Percentiles rank a stretch among this genome's conserved stretches.
These are phyloP conservation scores for Thymallus thymallus DNA, from an alignment of 2,113 vertebrate species.

Conservation along the genomic window DNA sequence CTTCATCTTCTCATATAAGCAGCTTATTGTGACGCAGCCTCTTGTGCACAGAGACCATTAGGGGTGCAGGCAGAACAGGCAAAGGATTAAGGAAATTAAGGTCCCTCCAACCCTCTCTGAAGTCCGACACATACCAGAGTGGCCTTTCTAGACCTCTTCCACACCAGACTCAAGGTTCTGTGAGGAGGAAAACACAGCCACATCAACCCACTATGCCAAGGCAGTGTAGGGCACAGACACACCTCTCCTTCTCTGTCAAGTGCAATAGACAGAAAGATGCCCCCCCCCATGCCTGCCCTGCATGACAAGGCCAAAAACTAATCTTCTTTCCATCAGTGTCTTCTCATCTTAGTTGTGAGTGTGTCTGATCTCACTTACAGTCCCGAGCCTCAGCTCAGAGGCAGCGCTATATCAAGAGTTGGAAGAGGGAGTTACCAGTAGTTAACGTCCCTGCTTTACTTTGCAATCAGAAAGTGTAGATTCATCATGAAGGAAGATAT, in stretches of 20 bases:
- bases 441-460: constrained; percentile 18
- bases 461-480: constrained; percentile 44
- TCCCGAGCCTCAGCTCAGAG: not conserved
- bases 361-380: not conserved
- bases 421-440: not conserved
- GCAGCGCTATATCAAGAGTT: not conserved
- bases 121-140: constrained; percentile 35
- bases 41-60: constrained; percentile 17
- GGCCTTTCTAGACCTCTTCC: constrained; percentile 15
- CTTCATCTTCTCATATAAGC: constrained; percentile 19
- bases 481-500: constrained; percentile 31
- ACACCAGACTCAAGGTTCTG: not conserved
- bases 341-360: constrained; percentile 25
- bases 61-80: constrained; percentile 24
- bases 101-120: constrained; percentile 22
- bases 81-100: constrained; percentile 26
- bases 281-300: constrained; percentile 3
- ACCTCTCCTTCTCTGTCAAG: constrained; percentile 46
- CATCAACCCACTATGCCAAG: too few relatives aligned
- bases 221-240: constrained; percentile 6
- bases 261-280: constrained; percentile 50
- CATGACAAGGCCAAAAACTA: constrained; percentile 37
- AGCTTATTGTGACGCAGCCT: constrained; percentile 11
- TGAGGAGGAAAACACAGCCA: too few relatives aligned
- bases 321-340: constrained; percentile 25